phyloP scores from a whole-genome alignment of 2,888 invertebrate genomes.

The Argyresthia goedartella region DNA sequence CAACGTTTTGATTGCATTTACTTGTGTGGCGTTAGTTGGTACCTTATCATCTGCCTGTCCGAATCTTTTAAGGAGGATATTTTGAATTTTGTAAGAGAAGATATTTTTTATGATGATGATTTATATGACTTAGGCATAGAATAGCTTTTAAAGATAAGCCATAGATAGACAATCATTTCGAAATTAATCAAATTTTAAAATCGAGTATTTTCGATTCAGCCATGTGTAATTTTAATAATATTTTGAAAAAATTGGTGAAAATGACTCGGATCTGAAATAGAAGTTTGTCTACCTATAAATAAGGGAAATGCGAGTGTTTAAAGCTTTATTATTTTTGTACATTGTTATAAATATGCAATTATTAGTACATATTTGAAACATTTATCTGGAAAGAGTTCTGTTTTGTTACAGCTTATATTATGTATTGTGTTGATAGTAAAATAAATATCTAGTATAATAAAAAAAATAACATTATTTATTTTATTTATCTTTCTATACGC shows the following conservation, averaged over 20 bases:
- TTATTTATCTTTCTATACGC: neutral
- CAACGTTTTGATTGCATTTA: conserved; percentile 2
- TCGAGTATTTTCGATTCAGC: too few species aligned
- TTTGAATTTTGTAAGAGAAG: too few species aligned
- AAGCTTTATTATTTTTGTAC: conserved; percentile 68
- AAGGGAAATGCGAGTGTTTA: conserved; percentile 27
- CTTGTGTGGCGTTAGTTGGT: neutral
- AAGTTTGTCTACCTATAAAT: too few species aligned
- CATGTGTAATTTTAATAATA: too few species aligned
- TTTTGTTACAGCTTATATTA: neutral
- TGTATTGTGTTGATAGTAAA: neutral
- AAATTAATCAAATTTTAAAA: too few species aligned
- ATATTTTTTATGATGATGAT: too few species aligned
- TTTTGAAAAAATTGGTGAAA: too few species aligned
- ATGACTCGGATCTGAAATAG: too few species aligned
- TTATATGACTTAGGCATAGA: too few species aligned
- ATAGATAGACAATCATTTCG: too few species aligned
- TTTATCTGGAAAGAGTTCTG: neutral
- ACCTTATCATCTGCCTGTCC: neutral
- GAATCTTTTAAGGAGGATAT: neutral
- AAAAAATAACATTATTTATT: neutral
- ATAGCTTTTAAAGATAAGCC: too few species aligned
- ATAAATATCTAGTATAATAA: conserved; percentile 7
- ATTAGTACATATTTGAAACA: conserved; percentile 40
- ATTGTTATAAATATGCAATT: conserved; percentile 46